Percentiles rank a stretch among this genome's conserved stretches.
These are phyloP conservation scores for Potorous gilbertii DNA, from an alignment of 2,797 vertebrate genomes.

Conservation along the genomic window DNA sequence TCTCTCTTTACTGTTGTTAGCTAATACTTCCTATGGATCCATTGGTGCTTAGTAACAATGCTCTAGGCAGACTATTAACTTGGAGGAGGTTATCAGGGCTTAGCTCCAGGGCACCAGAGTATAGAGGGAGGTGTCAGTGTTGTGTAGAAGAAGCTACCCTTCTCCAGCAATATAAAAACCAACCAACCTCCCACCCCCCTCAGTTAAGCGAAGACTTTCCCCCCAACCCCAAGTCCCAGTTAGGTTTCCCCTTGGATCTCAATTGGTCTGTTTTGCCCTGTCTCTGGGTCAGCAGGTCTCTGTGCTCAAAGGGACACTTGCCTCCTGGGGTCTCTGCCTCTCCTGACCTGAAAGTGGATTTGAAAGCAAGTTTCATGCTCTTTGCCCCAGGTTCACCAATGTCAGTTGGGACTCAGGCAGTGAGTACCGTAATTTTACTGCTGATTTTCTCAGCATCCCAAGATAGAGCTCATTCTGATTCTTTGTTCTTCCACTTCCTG, in stretches of 20 bases:
- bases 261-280: background rate
- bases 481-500: slow-evolving; percentile 58
- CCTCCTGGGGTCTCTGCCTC: background rate
- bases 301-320: background rate
- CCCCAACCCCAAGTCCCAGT: background rate
- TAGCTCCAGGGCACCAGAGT: background rate
- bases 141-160: background rate
- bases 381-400: background rate
- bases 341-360: background rate
- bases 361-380: background rate
- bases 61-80: background rate
- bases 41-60: background rate
- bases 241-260: background rate
- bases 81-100: background rate
- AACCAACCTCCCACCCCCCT: background rate
- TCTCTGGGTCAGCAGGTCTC: background rate
- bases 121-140: background rate
- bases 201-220: background rate
- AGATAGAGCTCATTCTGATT: slow-evolving; percentile 31
- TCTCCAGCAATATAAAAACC: background rate
- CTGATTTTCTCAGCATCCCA: slow-evolving; percentile 15
- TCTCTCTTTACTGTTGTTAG: background rate
- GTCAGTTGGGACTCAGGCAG: background rate
- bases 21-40: background rate
- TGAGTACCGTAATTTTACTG: background rate